Base-by-base conservation (phyloP, 1,140 invertebrate species). In the Apis cerana region DNA sequence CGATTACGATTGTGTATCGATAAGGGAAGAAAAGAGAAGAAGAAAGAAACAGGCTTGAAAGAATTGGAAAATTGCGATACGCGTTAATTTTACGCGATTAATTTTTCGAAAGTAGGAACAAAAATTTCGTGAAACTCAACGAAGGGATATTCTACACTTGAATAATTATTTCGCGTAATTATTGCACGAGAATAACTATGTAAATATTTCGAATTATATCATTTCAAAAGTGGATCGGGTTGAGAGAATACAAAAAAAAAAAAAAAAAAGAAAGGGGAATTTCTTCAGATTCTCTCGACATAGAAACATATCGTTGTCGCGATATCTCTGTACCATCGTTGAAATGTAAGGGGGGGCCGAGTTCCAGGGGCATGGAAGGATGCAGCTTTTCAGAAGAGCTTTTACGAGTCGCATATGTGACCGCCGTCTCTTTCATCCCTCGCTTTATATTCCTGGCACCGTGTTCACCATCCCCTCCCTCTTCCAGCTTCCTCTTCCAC, bases 381-480 rank as follows among this genome's bases (percentile, higher is more conserved):
- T 87, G 85, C 87, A 90, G 89, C 88, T 90, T 90, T 89, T 85
- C 86, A 88, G 74, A 86, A 90, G 89, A 90, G 91, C 88, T 92
- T 91, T 91, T 90, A 91, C 89, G 88, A 88, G 85, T 87, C 89
- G 84, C 91, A 91, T 91, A 92, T 92, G 91, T 90, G 89, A 88
- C 87, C 87, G 75, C 64, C 84, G 84, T 89, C 86, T 89, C 87
- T 85, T 90, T 91, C 88, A 91, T 92, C 86, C 89, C 82, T 52
- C 83, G 86, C 85, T 92, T 92, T 91, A 91, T 91, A 92, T 91
- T 92, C 91, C 88, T 89, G 87, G 89, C 89, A 87, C 82, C 88
- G 70, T 90, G 80, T 88, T 82, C 33, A 43, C 76, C 79, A 75
- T 81, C 88, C 88, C 75, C 81, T 59, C 19, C 65, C 58, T 33